Evolutionary conservation across 2,888 invertebrate genomes (phyloP).

Genomic region (Scaptomyza reducta): DNA sequence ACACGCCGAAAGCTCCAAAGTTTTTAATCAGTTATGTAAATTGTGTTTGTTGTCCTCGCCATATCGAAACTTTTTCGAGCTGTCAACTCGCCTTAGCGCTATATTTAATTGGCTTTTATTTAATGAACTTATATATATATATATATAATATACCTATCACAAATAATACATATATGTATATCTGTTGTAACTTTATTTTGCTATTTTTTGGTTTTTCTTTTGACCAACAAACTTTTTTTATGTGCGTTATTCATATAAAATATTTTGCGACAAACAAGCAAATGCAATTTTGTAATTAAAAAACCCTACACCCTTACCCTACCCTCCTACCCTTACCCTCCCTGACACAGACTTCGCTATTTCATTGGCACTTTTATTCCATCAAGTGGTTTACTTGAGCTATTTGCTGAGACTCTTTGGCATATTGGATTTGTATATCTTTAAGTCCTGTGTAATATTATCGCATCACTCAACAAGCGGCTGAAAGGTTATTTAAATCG

Average conservation of each 20-base stretch:
- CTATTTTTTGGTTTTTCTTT: slow-evolving; percentile 16
- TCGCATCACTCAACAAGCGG: slow-evolving; percentile 51
- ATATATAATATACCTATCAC: not conserved
- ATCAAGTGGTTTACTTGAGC: slow-evolving; percentile 19
- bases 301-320: not conserved
- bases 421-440: slow-evolving; percentile 40
- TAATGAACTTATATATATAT: slow-evolving; percentile 32
- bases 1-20: slow-evolving; percentile 52
- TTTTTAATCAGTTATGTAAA: slow-evolving; percentile 79
- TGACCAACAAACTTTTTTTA: not conserved
- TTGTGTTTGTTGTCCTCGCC: slow-evolving; percentile 57
- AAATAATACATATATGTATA: slow-evolving; percentile 3
- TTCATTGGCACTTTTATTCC: not conserved
- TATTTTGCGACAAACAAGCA: not conserved
- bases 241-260: not conserved
- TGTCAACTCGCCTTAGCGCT: slow-evolving; percentile 41
- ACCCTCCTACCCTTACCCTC: too few species aligned
- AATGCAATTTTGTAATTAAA: slow-evolving; percentile 19
- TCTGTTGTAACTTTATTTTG: not conserved
- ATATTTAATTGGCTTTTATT: slow-evolving; percentile 67
- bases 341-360: too few species aligned
- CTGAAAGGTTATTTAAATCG: slow-evolving; percentile 62
- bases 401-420: slow-evolving; percentile 3
- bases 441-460: slow-evolving; percentile 43
- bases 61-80: slow-evolving; percentile 27